These are phyloP conservation scores for Pelobates cultripes DNA, from an alignment of 2,797 vertebrate genomes.

Conservation along the genomic window DNA sequence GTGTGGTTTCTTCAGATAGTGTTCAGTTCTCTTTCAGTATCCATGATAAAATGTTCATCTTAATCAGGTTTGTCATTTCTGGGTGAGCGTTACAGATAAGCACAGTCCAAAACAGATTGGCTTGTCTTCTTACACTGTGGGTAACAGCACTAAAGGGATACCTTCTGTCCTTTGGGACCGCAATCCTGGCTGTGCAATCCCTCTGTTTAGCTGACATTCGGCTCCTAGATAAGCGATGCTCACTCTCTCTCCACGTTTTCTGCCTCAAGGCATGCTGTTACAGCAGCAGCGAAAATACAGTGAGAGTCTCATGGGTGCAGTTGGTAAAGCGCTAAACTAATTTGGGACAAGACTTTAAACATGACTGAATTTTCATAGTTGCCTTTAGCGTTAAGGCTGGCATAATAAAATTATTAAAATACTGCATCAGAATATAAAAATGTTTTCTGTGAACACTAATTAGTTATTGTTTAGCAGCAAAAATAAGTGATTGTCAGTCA, in stretches of 20 bases:
- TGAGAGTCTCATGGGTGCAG: constrained; percentile 34
- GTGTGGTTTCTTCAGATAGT: neutral
- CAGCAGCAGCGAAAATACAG: constrained; percentile 15
- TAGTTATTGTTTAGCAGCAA: neutral
- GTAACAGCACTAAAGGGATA: constrained; percentile 12
- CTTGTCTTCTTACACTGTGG: constrained; percentile 25
- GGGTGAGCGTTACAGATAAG: neutral
- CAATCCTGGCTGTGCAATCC: constrained; percentile 26
- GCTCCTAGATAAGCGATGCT: neutral
- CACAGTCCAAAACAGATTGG: constrained; percentile 31
- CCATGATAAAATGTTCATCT: constrained; percentile 29
- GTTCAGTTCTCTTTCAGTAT: constrained; percentile 23
- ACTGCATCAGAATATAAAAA: neutral
- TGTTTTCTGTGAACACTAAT: neutral
- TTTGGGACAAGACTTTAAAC: constrained; percentile 35
- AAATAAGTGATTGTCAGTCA: neutral
- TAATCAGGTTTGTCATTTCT: constrained; percentile 25
- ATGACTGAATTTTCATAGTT: constrained; percentile 37
- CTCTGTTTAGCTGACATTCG: neutral
- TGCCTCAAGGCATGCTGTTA: constrained; percentile 32
- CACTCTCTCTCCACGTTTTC: neutral
- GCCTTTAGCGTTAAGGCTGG: constrained; percentile 37
- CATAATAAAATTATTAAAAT: neutral
- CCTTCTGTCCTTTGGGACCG: neutral
- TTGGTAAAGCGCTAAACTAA: constrained; percentile 48